Evolutionary conservation across 2,797 vertebrate genomes (phyloP).

Genomic region (Hydrophis major): DNA sequence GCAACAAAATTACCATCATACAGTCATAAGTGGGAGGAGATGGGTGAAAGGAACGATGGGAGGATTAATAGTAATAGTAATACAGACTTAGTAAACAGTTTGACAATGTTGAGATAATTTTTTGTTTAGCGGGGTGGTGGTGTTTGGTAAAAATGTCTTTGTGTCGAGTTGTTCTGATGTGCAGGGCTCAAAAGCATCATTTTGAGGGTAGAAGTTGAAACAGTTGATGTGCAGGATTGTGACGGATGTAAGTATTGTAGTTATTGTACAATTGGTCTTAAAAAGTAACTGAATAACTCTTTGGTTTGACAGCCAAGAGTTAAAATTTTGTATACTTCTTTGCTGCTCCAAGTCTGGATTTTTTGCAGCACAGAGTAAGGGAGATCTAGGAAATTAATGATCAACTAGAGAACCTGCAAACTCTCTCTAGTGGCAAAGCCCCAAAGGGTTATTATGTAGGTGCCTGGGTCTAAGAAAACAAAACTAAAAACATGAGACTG

Average conservation of each 20-base stretch:
- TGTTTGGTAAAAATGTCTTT: no score
- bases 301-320: not conserved
- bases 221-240: no score
- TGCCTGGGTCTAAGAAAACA: not conserved
- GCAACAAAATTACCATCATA: no score
- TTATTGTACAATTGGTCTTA: not conserved
- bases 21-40: no score
- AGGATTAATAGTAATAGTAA: no score
- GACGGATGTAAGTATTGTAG: not conserved
- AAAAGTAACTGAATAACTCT: not conserved
- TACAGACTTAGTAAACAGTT: no score
- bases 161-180: no score
- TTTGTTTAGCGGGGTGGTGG: no score
- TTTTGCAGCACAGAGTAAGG: not conserved
- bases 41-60: no score
- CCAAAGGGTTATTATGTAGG: not conserved
- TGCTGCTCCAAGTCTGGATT: not conserved
- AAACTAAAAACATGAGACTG: not conserved
- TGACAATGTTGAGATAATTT: no score
- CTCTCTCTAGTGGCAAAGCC: not conserved
- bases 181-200: no score
- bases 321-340: not conserved
- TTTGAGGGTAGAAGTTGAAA: no score
- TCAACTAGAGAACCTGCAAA: not conserved
- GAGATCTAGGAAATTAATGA: not conserved